Evolutionary conservation across 2,113 vertebrate species (phyloP).

Genomic region (Dipodomys ordii): DNA sequence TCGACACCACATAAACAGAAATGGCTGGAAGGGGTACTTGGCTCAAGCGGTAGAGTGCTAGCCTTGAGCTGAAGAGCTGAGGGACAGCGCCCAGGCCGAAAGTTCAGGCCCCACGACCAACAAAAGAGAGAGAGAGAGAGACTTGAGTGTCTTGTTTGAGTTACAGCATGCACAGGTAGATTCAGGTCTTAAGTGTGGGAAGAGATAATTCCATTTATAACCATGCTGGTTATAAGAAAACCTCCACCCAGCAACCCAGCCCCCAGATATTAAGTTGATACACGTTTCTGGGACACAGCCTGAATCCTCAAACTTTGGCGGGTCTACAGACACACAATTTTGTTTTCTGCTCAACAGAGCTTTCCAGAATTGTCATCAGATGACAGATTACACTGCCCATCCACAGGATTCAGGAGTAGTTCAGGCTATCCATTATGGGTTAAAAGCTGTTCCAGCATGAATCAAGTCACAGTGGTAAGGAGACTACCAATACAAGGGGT

Average conservation of each 20-base stretch:
- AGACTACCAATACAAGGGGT: constrained; percentile 86
- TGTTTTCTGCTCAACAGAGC: constrained; percentile 62
- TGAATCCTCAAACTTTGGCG: constrained; percentile 78
- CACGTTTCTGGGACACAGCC: constrained; percentile 63
- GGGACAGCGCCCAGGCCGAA: too few relatives aligned
- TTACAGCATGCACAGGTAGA: constrained; percentile 54
- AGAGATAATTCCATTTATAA: constrained; percentile 33
- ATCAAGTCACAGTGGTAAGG: constrained; percentile 81
- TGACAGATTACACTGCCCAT: constrained; percentile 83
- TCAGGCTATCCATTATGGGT: constrained; percentile 83
- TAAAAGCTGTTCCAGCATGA: constrained; percentile 83
- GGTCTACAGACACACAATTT: constrained; percentile 71
- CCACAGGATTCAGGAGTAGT: constrained; percentile 75
- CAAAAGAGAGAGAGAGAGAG: neutral
- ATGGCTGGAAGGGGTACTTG: too few relatives aligned
- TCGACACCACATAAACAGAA: too few relatives aligned
- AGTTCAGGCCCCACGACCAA: too few relatives aligned
- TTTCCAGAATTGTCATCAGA: constrained; percentile 77
- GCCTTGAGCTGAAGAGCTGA: too few relatives aligned
- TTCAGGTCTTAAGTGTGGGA: neutral
- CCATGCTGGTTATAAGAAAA: neutral
- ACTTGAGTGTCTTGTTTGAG: neutral
- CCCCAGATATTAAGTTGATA: constrained; percentile 76
- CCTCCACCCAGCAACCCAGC: neutral
- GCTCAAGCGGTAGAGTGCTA: too few relatives aligned